Percentiles rank a stretch among this genome's conserved stretches.
Conservation (phyloP, 2,113 vertebrate genomes). For the Centropus unirufus region DNA sequence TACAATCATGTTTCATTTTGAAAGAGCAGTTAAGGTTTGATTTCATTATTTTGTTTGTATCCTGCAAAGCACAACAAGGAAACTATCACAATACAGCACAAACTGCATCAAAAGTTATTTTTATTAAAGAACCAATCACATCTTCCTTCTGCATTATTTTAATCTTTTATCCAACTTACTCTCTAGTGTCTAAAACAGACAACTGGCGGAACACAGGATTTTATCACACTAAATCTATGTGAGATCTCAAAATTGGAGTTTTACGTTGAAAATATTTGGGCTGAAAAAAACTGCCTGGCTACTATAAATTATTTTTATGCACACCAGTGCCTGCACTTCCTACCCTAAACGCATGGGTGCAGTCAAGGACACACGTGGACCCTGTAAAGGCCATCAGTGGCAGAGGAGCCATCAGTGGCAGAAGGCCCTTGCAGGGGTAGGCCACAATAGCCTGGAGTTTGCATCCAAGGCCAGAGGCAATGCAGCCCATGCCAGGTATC, state of each 20-base stretch:
- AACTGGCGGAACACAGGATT: neutral
- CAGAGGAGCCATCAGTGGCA: neutral
- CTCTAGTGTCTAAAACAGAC: neutral
- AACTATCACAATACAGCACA: neutral
- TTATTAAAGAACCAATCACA: neutral
- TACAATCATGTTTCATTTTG: constrained; percentile 73
- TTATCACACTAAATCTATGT: neutral
- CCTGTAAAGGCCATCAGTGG: neutral
- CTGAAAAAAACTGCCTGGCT: neutral
- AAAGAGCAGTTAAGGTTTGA: neutral
- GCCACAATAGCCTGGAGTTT: neutral
- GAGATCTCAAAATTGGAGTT: neutral
- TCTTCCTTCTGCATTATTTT: neutral
- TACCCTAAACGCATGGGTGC: neutral
- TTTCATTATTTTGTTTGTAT: constrained; percentile 29
- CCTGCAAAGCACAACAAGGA: constrained; percentile 48
- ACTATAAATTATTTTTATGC: neutral
- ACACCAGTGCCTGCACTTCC: neutral
- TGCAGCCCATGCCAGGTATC: neutral
- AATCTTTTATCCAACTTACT: neutral
- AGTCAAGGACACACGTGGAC: neutral
- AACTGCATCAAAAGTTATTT: neutral
- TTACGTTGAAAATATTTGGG: neutral
- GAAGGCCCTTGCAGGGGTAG: neutral
- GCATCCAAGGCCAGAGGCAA: neutral